phyloP scores from a whole-genome alignment of 2,797 vertebrate species.

The Echiichthys vipera region DNA sequence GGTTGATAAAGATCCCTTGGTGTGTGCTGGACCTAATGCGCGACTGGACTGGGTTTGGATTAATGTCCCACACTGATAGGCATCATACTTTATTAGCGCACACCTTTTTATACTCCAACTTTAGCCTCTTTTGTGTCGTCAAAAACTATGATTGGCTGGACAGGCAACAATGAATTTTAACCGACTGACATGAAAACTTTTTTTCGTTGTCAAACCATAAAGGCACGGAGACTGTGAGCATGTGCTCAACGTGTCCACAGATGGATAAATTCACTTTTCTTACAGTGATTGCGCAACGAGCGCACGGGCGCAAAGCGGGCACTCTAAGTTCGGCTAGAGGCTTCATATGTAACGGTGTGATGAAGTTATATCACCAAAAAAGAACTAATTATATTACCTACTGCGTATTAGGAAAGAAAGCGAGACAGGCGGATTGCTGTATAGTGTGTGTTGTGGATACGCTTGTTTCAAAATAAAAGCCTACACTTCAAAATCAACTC shows the following conservation, averaged over 20 bases:
- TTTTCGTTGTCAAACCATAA: slow-evolving; percentile 86
- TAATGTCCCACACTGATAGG: slow-evolving; percentile 89
- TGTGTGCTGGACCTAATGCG: slow-evolving; percentile 56
- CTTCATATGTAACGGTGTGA: background rate
- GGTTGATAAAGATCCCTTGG: slow-evolving; percentile 42
- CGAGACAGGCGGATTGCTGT: background rate
- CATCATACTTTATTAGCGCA: slow-evolving; percentile 92
- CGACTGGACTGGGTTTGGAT: slow-evolving; percentile 60
- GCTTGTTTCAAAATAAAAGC: background rate
- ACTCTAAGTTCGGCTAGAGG: no score
- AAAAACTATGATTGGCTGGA: slow-evolving; percentile 95
- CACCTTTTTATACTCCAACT: slow-evolving; percentile 97
- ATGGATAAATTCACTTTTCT: slow-evolving; percentile 42
- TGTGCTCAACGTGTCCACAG: slow-evolving; percentile 49
- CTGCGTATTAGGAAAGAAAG: background rate
- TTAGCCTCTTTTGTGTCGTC: slow-evolving; percentile 94
- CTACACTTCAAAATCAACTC: background rate
- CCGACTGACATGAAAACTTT: slow-evolving; percentile 91
- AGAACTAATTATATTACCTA: background rate
- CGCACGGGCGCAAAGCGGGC: background rate
- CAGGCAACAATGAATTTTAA: slow-evolving; percentile 94
- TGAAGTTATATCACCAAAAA: background rate
- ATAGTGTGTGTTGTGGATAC: background rate
- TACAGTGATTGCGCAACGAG: slow-evolving; percentile 40
- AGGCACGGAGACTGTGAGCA: slow-evolving; percentile 69